Evolutionary conservation across 2,797 vertebrate species (phyloP).

Genomic region (Serranus cabrilla): DNA sequence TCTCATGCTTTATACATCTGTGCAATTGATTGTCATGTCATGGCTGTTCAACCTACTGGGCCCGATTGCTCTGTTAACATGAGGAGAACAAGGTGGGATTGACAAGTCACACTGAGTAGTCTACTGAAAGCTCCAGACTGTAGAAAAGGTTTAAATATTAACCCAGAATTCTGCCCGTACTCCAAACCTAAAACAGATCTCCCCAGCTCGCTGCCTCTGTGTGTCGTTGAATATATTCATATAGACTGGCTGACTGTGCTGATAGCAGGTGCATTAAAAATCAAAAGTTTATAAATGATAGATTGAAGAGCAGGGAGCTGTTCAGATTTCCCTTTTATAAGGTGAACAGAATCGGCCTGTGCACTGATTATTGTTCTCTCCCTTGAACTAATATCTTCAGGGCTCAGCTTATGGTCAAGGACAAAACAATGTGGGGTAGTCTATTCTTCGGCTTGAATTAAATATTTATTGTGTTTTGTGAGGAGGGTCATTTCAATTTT

Average conservation of each 20-base stretch:
- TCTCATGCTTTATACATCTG: slow-evolving; percentile 17
- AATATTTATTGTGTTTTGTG: slow-evolving; percentile 81
- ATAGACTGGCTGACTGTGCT: slow-evolving; percentile 64
- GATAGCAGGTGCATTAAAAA: slow-evolving; percentile 77
- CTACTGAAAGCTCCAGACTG: slow-evolving; percentile 52
- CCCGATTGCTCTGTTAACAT: slow-evolving; percentile 55
- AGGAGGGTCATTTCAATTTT: slow-evolving; percentile 75
- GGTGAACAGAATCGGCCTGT: slow-evolving; percentile 56
- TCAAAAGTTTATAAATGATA: slow-evolving; percentile 79
- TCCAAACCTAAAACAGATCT: slow-evolving; percentile 79
- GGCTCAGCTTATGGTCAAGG: slow-evolving; percentile 65
- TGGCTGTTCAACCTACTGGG: slow-evolving; percentile 38
- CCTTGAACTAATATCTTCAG: slow-evolving; percentile 65
- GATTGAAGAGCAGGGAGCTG: slow-evolving; percentile 63
- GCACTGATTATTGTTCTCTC: slow-evolving; percentile 63
- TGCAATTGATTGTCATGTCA: slow-evolving; percentile 64
- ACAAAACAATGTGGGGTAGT: slow-evolving; percentile 60
- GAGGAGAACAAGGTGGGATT: slow-evolving; percentile 44
- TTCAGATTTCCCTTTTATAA: slow-evolving; percentile 65
- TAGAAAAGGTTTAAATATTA: slow-evolving; percentile 79
- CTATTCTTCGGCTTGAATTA: slow-evolving; percentile 71
- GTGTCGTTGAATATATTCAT: slow-evolving; percentile 83
- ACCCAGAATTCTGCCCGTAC: slow-evolving; percentile 65
- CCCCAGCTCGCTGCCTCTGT: slow-evolving; percentile 63
- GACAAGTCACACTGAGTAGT: slow-evolving; percentile 42